Percentiles rank a stretch among this genome's conserved stretches.
phyloP scores from a whole-genome alignment of 2,113 vertebrate genomes.

The Taurulus bubalis region DNA sequence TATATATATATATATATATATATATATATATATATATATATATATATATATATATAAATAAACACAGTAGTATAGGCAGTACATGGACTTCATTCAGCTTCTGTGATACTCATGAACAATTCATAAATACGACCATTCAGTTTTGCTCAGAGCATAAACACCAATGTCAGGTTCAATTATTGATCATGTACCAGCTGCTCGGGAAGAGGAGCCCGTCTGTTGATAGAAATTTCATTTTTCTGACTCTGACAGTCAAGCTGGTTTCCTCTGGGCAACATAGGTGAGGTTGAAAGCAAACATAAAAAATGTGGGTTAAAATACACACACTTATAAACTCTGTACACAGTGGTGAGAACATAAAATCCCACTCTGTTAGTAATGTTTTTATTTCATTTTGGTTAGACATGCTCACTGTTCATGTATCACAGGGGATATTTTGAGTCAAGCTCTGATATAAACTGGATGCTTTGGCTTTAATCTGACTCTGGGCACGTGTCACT shows the following conservation, averaged over 20 bases:
- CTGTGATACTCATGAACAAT: conserved; percentile 54
- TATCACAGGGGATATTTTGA: background rate
- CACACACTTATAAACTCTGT: background rate
- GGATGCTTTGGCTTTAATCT: background rate
- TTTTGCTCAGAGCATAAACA: conserved; percentile 64
- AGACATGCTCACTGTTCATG: background rate
- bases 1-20: no score
- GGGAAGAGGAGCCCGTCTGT: conserved; percentile 27
- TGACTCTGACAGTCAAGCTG: background rate
- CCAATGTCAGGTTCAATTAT: conserved; percentile 61
- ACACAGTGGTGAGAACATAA: conserved; percentile 6
- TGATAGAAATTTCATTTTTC: background rate
- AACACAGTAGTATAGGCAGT: background rate
- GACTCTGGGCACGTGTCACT: background rate
- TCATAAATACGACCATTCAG: conserved; percentile 47
- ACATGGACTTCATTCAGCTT: background rate
- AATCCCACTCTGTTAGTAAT: background rate
- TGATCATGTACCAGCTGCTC: conserved; percentile 39
- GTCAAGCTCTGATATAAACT: background rate
- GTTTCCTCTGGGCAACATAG: background rate
- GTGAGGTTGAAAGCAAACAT: background rate
- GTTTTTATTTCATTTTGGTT: background rate
- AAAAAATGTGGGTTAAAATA: background rate
- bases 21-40: no score
- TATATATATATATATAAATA: no score